These are phyloP conservation scores for Rotaria socialis DNA, from an alignment of 2,888 invertebrate genomes.

Conservation along the genomic window DNA sequence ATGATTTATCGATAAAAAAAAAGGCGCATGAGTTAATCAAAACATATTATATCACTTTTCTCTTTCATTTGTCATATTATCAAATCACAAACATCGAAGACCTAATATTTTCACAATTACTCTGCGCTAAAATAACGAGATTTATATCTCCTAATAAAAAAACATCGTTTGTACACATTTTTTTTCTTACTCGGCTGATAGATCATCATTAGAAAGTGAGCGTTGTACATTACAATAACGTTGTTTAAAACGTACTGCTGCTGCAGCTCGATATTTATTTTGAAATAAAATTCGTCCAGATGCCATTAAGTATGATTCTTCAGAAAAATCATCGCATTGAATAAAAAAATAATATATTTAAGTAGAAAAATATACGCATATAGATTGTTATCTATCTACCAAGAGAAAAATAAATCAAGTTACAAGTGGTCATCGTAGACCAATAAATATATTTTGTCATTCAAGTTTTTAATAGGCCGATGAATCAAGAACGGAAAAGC, in stretches of 20 bases:
- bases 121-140: neutral
- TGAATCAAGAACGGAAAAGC: no score
- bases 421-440: neutral
- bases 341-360: neutral
- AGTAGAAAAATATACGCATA: neutral
- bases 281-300: neutral
- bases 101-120: no score
- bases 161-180: neutral
- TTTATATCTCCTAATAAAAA: neutral
- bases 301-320: neutral
- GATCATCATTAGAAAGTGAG: conserved; percentile 24
- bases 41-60: neutral
- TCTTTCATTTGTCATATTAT: neutral
- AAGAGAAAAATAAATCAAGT: neutral
- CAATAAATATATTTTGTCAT: no score
- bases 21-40: neutral
- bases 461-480: no score
- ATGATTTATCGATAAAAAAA: neutral
- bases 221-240: neutral
- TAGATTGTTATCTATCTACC: neutral
- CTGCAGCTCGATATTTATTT: neutral
- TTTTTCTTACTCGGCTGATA: neutral
- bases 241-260: neutral
- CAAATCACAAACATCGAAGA: no score
- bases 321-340: neutral